phyloP scores from a whole-genome alignment of 2,888 invertebrate species.

The Lycia hirtaria region DNA sequence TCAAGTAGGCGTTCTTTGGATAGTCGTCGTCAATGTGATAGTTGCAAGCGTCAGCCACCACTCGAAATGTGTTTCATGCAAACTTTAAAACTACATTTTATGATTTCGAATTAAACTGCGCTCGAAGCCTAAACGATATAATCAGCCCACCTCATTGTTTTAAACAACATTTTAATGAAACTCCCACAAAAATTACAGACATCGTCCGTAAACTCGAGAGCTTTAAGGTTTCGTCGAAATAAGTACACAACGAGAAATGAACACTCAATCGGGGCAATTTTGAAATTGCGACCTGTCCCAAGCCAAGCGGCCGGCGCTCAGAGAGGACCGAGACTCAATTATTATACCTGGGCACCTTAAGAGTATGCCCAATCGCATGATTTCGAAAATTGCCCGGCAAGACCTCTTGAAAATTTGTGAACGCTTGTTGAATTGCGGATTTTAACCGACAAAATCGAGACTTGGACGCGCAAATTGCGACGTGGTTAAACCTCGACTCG shows the following conservation, averaged over 20 bases:
- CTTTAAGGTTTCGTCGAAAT: slow-evolving; percentile 58
- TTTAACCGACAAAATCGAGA: slow-evolving; percentile 72
- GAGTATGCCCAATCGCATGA: slow-evolving; percentile 64
- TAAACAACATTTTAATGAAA: slow-evolving; percentile 64
- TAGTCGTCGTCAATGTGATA: too few species aligned
- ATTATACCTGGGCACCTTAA: slow-evolving; percentile 61
- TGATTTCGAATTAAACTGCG: slow-evolving; percentile 3
- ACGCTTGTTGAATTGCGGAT: slow-evolving; percentile 68
- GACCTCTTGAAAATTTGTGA: slow-evolving; percentile 74
- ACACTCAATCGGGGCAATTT: slow-evolving; percentile 78
- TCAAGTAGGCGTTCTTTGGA: too few species aligned
- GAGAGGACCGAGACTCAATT: slow-evolving; percentile 71
- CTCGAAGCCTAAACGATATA: slow-evolving; percentile 41
- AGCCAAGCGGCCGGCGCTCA: slow-evolving; percentile 46
- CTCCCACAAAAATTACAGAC: slow-evolving; percentile 57
- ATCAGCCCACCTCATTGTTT: slow-evolving; percentile 58
- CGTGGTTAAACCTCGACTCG: slow-evolving; percentile 61
- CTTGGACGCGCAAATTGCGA: slow-evolving; percentile 75
- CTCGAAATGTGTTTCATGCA: too few species aligned
- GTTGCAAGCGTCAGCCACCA: too few species aligned
- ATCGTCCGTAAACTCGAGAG: slow-evolving; percentile 62
- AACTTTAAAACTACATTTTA: slow-evolving; percentile 1
- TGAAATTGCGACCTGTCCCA: slow-evolving; percentile 78
- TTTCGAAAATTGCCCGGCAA: slow-evolving; percentile 73
- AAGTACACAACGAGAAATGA: slow-evolving; percentile 62